phyloP scores from a whole-genome alignment of 1,140 invertebrate genomes.

The Trachelipus rathkii region DNA sequence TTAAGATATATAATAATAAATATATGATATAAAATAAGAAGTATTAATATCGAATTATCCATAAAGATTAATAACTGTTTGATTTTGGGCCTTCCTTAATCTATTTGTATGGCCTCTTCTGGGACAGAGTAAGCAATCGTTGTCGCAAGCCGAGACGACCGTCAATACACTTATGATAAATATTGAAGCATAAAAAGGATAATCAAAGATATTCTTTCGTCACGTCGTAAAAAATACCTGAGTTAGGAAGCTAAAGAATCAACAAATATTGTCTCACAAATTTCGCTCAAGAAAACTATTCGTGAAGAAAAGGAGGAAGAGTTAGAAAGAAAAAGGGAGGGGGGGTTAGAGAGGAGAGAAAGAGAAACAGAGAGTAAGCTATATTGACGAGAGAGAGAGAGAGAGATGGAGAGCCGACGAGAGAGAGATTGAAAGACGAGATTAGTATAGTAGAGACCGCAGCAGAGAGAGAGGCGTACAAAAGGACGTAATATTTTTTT shows the following conservation, averaged over 20 bases:
- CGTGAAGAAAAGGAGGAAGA: neutral
- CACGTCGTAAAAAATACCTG: neutral
- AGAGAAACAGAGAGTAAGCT: too few species aligned
- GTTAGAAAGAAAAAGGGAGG: neutral
- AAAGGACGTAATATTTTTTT: too few species aligned
- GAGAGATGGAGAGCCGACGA: neutral
- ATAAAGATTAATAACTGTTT: neutral
- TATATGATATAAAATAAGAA: neutral
- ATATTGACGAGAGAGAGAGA: neutral
- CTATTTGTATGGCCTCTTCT: neutral
- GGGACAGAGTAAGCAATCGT: neutral
- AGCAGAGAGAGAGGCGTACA: too few species aligned
- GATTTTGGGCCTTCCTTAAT: neutral
- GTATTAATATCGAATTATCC: neutral
- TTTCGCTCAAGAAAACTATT: neutral
- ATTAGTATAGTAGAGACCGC: too few species aligned
- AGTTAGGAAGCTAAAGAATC: neutral
- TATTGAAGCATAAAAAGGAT: conserved; percentile 8
- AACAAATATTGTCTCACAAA: neutral
- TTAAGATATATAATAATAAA: neutral
- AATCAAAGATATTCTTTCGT: neutral
- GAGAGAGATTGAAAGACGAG: neutral
- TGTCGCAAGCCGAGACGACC: neutral
- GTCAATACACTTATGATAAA: neutral
- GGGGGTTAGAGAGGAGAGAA: neutral